phyloP scores from a whole-genome alignment of 2,797 vertebrate genomes.

The Epinephelus coioides region DNA sequence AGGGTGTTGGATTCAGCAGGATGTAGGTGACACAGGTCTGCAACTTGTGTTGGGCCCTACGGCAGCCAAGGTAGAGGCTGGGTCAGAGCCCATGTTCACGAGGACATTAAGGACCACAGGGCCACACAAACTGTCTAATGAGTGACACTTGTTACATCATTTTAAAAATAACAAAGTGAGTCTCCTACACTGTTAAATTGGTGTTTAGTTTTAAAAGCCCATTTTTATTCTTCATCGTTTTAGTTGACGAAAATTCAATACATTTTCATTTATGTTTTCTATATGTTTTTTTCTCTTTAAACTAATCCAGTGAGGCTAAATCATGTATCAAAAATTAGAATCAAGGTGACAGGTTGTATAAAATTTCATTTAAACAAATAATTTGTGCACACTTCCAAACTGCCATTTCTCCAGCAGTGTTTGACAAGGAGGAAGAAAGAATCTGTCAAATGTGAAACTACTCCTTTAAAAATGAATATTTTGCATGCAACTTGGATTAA shows the following conservation, averaged over 20 bases:
- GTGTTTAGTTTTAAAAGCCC: not conserved
- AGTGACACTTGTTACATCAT: not conserved
- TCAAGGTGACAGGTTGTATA: too few species aligned
- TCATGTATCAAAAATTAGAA: too few species aligned
- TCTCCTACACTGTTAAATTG: not conserved
- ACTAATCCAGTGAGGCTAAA: too few species aligned
- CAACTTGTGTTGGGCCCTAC: not conserved
- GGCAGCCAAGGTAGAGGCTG: not conserved
- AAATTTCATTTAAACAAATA: too few species aligned
- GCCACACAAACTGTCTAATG: not conserved
- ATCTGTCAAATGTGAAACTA: not conserved
- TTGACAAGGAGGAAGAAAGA: not conserved
- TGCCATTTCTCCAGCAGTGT: too few species aligned
- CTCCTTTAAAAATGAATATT: not conserved
- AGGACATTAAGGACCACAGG: too few species aligned
- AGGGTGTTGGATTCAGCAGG: not conserved
- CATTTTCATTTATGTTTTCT: too few species aligned
- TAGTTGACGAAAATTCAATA: too few species aligned
- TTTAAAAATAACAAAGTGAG: not conserved
- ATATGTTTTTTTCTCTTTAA: too few species aligned
- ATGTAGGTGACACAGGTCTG: constrained; percentile 7
- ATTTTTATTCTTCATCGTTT: too few species aligned
- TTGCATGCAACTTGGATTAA: not conserved
- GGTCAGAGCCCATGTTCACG: not conserved
- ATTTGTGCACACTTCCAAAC: too few species aligned